These are phyloP conservation scores for Mesocricetus auratus DNA, from an alignment of 2,113 vertebrate genomes.

Conservation along the genomic window DNA sequence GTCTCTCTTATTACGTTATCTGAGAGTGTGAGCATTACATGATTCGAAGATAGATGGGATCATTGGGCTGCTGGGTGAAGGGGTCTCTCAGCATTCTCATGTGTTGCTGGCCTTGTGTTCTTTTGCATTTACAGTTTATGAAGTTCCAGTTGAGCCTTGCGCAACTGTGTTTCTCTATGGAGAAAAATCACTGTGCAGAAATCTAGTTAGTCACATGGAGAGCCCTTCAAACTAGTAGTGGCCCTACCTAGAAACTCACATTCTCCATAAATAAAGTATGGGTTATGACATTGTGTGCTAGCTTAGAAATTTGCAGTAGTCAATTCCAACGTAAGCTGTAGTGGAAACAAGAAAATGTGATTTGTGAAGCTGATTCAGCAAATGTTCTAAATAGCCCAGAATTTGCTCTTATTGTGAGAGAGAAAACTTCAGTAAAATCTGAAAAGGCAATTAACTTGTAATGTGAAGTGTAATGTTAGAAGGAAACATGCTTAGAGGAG, in stretches of 20 bases:
- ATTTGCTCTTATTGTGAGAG: constrained; percentile 73
- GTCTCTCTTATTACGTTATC: background rate
- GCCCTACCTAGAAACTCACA: constrained; percentile 22
- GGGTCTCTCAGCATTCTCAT: no score
- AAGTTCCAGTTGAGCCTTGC: background rate
- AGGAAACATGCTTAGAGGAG: constrained; percentile 65
- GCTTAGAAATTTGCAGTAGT: constrained; percentile 52
- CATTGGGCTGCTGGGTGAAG: background rate
- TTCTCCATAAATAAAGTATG: constrained; percentile 50
- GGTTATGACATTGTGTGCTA: constrained; percentile 48
- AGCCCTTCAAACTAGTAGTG: constrained; percentile 28
- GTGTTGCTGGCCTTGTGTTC: background rate
- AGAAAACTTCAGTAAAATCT: constrained; percentile 77
- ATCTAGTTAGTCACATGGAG: background rate
- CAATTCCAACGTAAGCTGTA: constrained; percentile 46
- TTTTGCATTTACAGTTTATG: background rate
- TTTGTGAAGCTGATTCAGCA: constrained; percentile 75
- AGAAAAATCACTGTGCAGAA: constrained; percentile 32
- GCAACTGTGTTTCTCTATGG: background rate
- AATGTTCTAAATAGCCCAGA: constrained; percentile 74
- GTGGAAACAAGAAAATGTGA: constrained; percentile 74
- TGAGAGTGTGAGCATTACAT: background rate
- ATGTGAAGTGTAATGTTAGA: constrained; percentile 64
- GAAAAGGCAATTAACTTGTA: constrained; percentile 77
- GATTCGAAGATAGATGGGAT: background rate